These are phyloP conservation scores for Onychomys arenicola DNA, from an alignment of 2,797 vertebrate species.

Conservation along the genomic window DNA sequence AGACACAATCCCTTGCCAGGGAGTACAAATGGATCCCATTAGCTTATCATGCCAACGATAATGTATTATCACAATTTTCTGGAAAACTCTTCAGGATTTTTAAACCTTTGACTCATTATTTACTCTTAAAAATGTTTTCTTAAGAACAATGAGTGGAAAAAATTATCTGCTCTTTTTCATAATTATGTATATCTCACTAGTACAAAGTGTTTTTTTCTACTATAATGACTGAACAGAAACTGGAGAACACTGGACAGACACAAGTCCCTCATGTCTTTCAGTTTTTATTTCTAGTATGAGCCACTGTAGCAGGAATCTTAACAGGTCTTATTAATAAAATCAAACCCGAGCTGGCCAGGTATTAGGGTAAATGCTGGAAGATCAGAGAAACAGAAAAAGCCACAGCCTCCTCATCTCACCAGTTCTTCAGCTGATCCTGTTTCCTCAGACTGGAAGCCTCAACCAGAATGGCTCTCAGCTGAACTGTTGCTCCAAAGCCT, in stretches of 20 bases:
- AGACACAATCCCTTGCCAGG: neutral
- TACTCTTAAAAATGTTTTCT: constrained; percentile 22
- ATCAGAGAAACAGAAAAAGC: too few relatives aligned
- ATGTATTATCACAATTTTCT: constrained; percentile 47
- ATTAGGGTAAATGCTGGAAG: too few relatives aligned
- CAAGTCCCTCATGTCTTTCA: neutral
- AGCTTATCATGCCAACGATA: constrained; percentile 18
- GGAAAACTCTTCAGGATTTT: constrained; percentile 44
- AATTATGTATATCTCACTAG: constrained; percentile 3
- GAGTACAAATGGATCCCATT: constrained; percentile 42
- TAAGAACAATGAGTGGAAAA: neutral
- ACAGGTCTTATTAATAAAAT: too few relatives aligned
- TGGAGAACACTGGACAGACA: neutral
- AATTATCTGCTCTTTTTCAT: neutral
- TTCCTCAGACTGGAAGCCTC: too few relatives aligned
- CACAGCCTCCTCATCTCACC: too few relatives aligned
- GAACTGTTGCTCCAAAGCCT: too few relatives aligned
- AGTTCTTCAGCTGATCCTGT: too few relatives aligned
- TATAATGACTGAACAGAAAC: constrained; percentile 3
- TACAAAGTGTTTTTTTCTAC: constrained; percentile 14
- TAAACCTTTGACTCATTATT: constrained; percentile 34
- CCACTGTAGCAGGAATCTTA: too few relatives aligned
- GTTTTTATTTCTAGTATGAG: neutral
- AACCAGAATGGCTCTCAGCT: too few relatives aligned
- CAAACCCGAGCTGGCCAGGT: too few relatives aligned